Evolutionary conservation across 2,888 invertebrate species (phyloP).

Genomic region (Stomorhina lunata): DNA sequence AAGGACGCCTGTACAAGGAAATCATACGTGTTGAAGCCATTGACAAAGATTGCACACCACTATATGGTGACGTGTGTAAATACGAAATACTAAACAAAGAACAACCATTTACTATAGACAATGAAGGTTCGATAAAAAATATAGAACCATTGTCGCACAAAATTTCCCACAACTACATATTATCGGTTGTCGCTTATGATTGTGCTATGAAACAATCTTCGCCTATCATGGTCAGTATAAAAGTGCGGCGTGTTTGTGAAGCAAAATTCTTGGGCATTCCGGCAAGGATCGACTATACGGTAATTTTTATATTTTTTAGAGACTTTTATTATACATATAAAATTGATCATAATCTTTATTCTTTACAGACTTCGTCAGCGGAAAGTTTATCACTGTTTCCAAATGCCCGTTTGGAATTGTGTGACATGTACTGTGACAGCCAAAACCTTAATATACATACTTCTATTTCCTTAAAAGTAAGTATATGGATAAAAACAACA

Average conservation of each 20-base stretch:
- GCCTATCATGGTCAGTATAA: slow-evolving; percentile 97
- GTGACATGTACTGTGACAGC: slow-evolving; percentile 79
- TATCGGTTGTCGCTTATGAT: slow-evolving; percentile 97
- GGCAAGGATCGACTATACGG: slow-evolving; percentile 79
- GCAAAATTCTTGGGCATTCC: slow-evolving; percentile 88
- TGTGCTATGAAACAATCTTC: slow-evolving; percentile 97
- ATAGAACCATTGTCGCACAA: slow-evolving; percentile 96
- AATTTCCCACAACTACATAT: slow-evolving; percentile 95
- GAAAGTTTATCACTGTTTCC: slow-evolving; percentile 79
- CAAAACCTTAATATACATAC: slow-evolving; percentile 77
- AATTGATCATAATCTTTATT: background rate
- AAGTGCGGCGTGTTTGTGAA: slow-evolving; percentile 90
- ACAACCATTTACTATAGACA: slow-evolving; percentile 94
- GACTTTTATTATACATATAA: background rate
- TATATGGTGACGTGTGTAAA: slow-evolving; percentile 97
- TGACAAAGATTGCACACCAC: slow-evolving; percentile 96
- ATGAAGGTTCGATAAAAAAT: slow-evolving; percentile 96
- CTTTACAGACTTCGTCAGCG: slow-evolving; percentile 74
- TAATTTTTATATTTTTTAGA: slow-evolving; percentile 54
- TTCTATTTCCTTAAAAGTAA: slow-evolving; percentile 77
- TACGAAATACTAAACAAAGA: slow-evolving; percentile 97
- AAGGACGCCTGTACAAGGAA: slow-evolving; percentile 93
- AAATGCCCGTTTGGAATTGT: slow-evolving; percentile 78
- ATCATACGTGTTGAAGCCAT: slow-evolving; percentile 94
- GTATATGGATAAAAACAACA: background rate